These are phyloP conservation scores for Halocynthia aurantium DNA, from an alignment of 23 tunicate genomes.

Conservation along the genomic window DNA sequence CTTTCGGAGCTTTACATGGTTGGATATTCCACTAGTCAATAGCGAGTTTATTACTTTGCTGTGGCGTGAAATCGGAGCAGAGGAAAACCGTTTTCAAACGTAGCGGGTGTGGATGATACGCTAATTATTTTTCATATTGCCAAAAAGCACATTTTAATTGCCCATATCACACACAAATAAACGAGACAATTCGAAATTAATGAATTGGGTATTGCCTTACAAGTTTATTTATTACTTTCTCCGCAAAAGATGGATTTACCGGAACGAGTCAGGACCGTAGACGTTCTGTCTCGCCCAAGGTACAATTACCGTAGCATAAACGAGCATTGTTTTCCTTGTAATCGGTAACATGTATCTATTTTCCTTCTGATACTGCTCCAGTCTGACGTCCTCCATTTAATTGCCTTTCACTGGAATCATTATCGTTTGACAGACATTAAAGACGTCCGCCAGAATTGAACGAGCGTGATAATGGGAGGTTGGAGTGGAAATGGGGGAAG, in stretches of 20 bases:
- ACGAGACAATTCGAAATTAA: conserved; percentile 7
- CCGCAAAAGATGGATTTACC: not conserved
- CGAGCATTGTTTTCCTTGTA: not conserved
- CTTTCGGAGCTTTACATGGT: too few relatives aligned
- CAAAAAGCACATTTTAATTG: conserved; percentile 14
- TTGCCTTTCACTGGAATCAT: conserved; percentile 1
- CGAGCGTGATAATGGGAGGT: conserved; percentile 2
- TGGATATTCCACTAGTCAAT: too few relatives aligned
- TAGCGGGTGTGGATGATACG: conserved; percentile 6
- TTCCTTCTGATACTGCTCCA: conserved; percentile 3
- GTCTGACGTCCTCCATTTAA: conserved; percentile 15
- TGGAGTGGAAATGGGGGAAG: not conserved
- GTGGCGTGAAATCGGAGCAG: too few relatives aligned
- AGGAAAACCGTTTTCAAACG: too few relatives aligned
- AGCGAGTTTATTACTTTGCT: too few relatives aligned
- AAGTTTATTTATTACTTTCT: not conserved
- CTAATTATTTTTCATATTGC: conserved; percentile 22
- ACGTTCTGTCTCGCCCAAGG: not conserved
- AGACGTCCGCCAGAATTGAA: conserved; percentile 19
- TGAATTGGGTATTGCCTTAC: not conserved
- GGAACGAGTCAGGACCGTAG: not conserved
- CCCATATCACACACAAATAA: too few relatives aligned
- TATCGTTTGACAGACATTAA: conserved; percentile 10
- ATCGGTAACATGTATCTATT: conserved; percentile 4
- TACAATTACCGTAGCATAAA: not conserved